Base-by-base conservation (phyloP, 1,140 invertebrate species). In the Papilio machaon region DNA sequence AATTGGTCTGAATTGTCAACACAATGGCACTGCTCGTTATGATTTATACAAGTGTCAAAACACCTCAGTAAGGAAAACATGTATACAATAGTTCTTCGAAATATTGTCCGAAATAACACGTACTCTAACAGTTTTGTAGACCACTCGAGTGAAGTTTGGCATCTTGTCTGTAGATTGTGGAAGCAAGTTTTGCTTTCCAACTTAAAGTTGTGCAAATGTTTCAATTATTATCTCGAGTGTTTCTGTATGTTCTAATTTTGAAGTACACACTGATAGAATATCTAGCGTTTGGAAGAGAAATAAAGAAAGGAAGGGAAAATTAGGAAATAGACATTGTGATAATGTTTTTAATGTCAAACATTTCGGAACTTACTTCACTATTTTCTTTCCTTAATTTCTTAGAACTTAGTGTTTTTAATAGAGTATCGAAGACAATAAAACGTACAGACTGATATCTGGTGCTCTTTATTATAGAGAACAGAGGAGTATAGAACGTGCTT, bases 401-500 rank as follows among this genome's bases (percentile, higher is more conserved):
- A 49, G 49, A 11, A 11, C 19, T 64, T 30, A 64, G 23, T 64
- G 11, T 30, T 9, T 58, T 17, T 2, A 58, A 19, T 35, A 30
- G 52, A 58, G 8, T 35, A 52, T 76, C 23, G 30, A 77, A 43
- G 11, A 77, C 75, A 77, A 76, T 76, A 76, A 76, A 77, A 38
- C 75, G 75, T 38, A 54, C 38, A 35, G 17, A 77, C 52, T 54
- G 52, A 11, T 64, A 49, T 46, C 46, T 76, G 11, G 19, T 54
- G 30, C 15, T 58, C 64, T 64, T 43, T 64, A 43, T 79, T 23
- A 13, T 67, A n/a, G 23, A 23, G 15, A 79, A 64, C 35, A 67
- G 54, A 79, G 35, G 58, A 79, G 54, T 38, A 79, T 47, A 64
- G 77, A 79, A 79, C 77, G 77, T 79, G 77, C 77, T 79, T n/a